A percentile compares a stretch with the other conserved stretches of the same genome.
These are phyloP conservation scores for Orgyia antiqua DNA, from an alignment of 2,888 invertebrate species.

Conservation along the genomic window DNA sequence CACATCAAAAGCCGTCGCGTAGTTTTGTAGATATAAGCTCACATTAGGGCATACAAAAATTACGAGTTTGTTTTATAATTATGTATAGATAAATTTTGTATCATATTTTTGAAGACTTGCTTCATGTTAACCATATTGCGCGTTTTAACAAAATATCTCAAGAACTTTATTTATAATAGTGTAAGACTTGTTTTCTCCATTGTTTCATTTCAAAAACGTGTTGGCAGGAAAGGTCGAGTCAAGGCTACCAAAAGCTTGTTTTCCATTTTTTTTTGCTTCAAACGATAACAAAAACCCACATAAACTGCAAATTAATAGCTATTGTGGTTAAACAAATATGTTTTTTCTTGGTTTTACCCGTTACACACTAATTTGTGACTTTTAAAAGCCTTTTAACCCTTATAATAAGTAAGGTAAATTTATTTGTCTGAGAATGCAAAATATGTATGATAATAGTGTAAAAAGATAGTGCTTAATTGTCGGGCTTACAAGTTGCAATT, in stretches of 20 bases:
- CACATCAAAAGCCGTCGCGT: too few relatives aligned
- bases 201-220: background rate
- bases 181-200: conserved; percentile 1
- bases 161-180: too few relatives aligned
- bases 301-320: conserved; percentile 15
- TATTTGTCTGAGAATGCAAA: conserved; percentile 7
- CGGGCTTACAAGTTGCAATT: too few relatives aligned
- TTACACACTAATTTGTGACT: conserved; percentile 8
- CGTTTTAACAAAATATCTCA: too few relatives aligned
- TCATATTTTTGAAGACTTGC: too few relatives aligned
- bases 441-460: too few relatives aligned
- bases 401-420: conserved; percentile 11
- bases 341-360: conserved; percentile 16
- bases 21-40: too few relatives aligned
- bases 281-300: conserved; percentile 23
- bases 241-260: conserved; percentile 21
- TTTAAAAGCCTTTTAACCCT: conserved; percentile 19
- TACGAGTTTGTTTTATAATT: too few relatives aligned
- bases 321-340: conserved; percentile 11
- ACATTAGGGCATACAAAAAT: too few relatives aligned
- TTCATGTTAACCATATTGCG: too few relatives aligned
- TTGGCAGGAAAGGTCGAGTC: conserved; percentile 22
- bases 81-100: too few relatives aligned
- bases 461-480: too few relatives aligned
- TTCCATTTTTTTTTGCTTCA: conserved; percentile 22